Percentiles rank a stretch among this genome's conserved stretches.
These are phyloP conservation scores for Hyles lineata DNA, from an alignment of 2,888 invertebrate genomes.

Conservation along the genomic window DNA sequence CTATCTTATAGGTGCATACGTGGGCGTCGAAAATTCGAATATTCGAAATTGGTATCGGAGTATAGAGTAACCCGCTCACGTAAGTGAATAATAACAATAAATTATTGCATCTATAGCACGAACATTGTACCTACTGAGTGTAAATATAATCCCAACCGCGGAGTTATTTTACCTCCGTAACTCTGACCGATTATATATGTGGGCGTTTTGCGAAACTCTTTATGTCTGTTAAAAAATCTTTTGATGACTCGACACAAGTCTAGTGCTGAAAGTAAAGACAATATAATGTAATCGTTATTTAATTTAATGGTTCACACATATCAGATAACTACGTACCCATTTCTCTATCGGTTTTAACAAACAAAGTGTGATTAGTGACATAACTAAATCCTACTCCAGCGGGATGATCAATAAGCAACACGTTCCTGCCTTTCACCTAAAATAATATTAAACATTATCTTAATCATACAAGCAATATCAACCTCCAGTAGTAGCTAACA, in stretches of 20 bases:
- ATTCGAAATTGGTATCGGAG: too few relatives aligned
- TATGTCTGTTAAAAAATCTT: conserved; percentile 87
- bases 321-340: conserved; percentile 60
- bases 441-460: conserved; percentile 25
- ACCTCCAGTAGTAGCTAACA: too few relatives aligned
- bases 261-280: conserved; percentile 72
- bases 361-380: conserved; percentile 78
- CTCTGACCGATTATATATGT: conserved; percentile 95
- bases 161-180: conserved; percentile 95
- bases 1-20: too few relatives aligned
- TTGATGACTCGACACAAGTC: conserved; percentile 90
- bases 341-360: conserved; percentile 66
- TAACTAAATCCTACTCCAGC: conserved; percentile 95
- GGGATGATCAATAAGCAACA: conserved; percentile 95
- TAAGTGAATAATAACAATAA: background rate
- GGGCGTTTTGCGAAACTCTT: conserved; percentile 89
- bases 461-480: background rate
- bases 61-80: too few relatives aligned
- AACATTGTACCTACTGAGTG: conserved; percentile 59
- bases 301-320: conserved; percentile 21
- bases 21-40: too few relatives aligned
- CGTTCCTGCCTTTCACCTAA: conserved; percentile 90
- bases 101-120: background rate
- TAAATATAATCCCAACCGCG: conserved; percentile 70
- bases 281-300: conserved; percentile 34